Evolutionary conservation across 2,888 invertebrate species (phyloP), one percentile per base, ranked within the genome.

Genomic region (Watsonalla binaria): DNA sequence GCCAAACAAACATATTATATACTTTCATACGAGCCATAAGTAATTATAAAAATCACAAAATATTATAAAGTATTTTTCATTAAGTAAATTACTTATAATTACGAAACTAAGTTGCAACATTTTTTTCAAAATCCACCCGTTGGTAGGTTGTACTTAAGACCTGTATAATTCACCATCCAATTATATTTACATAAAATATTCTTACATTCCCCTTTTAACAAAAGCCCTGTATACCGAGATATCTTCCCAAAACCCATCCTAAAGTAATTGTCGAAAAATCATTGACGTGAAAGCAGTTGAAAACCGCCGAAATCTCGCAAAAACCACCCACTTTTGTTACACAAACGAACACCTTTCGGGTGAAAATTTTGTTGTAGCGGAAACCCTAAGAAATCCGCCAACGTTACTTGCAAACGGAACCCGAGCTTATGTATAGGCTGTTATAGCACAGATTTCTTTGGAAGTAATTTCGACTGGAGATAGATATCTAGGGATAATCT

Each of bases 331-430:
- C 60, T 68, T 74, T 68, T 66, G 76, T 86, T 83, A 87, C 68
- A 84, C 86, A 88, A 87, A 80, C 72, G 85, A 86, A 89, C 88
- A 82, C 89, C 88, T 89, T 86, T 82, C 72, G 66, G 78, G 77
- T 66, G 62, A 68, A 70, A 72, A 65, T 63, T 72, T 69, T 70
- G 68, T 59, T 74, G 76, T 66, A 66, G 80, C 82, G 76, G 75
- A 86, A 84, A 74, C 76, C 76, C 71, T 75, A 73, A 54, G 39
- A 47, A 52, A 52, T 37, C 14, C 70, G 0, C 0, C 0, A 0
- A 45, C 7, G 39, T n/a, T 6, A 39, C 47, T 51, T 47, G 49
- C 46, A 37, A 49, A 13, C n/a, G 48, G 53, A 47, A 48, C 53
- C 52, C 11, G 46, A 45, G 46, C 34, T 45, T 52, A 9, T 5